phyloP scores from a whole-genome alignment of 2,888 invertebrate species.

The Flexamia atlantica region DNA sequence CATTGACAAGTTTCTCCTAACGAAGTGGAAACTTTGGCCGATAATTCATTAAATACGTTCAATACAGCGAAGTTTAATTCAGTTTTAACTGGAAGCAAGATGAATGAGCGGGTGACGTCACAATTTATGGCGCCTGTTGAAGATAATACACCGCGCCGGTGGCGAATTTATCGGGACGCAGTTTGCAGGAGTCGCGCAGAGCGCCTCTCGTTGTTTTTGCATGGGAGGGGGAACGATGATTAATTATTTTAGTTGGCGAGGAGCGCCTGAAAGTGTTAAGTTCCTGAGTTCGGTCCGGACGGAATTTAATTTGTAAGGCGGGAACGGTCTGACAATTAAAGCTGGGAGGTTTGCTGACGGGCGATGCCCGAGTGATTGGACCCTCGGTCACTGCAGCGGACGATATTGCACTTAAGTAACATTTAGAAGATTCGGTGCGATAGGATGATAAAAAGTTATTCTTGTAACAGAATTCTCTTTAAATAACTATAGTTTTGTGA shows the following conservation, averaged over 20 bases:
- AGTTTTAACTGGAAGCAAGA: slow-evolving; percentile 49
- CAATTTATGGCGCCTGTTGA: slow-evolving; percentile 31
- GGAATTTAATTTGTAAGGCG: slow-evolving; percentile 49
- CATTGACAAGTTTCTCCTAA: slow-evolving; percentile 38
- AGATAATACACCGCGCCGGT: slow-evolving; percentile 42
- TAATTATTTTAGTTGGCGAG: slow-evolving; percentile 50
- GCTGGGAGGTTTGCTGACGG: background rate
- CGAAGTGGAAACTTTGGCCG: slow-evolving; percentile 31
- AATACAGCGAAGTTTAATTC: slow-evolving; percentile 55
- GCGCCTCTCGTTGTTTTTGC: slow-evolving; percentile 1
- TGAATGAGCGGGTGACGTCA: slow-evolving; percentile 35
- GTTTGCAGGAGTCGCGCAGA: slow-evolving; percentile 18
- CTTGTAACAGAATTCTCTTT: no score
- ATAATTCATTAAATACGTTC: slow-evolving; percentile 49
- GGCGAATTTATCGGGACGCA: slow-evolving; percentile 28
- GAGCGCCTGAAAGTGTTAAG: slow-evolving; percentile 22
- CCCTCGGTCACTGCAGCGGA: no score
- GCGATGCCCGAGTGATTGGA: background rate
- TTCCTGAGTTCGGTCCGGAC: slow-evolving; percentile 24
- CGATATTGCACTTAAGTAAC: no score
- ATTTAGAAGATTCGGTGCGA: no score
- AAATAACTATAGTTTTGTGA: no score
- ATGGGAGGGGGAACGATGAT: slow-evolving; percentile 32
- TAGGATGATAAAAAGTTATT: no score
- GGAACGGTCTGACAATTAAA: background rate